A percentile compares a stretch with the other conserved stretches of the same genome.
Evolutionary conservation across 1,140 invertebrate genomes (phyloP).

Genomic region (Acyrthosiphon pisum): DNA sequence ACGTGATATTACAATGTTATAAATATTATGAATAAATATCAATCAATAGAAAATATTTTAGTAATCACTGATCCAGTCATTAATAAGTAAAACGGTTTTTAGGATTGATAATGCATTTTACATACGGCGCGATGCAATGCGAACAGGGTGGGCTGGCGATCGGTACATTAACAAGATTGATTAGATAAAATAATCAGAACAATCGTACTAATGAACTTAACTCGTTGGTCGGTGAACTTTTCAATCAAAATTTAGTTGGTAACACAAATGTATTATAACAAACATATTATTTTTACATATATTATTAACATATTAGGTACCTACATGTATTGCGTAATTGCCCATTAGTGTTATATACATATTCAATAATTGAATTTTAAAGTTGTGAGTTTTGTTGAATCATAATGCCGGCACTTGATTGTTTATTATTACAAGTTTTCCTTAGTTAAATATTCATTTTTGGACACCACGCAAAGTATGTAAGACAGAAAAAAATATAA

Average conservation of each 20-base stretch:
- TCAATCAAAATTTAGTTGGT: constrained; percentile 6
- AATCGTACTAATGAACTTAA: constrained; percentile 40
- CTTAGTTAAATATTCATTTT: neutral
- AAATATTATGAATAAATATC: neutral
- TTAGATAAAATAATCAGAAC: constrained; percentile 35
- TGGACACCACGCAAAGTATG: neutral
- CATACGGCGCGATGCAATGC: constrained; percentile 16
- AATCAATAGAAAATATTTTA: constrained; percentile 15
- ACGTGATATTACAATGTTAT: neutral
- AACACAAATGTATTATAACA: neutral
- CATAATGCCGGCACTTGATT: neutral
- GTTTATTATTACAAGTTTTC: neutral
- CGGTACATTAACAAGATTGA: constrained; percentile 45
- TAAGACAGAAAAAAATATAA: neutral
- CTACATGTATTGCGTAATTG: neutral
- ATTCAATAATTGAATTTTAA: neutral
- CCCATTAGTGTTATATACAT: neutral
- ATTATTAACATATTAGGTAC: neutral
- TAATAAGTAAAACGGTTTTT: constrained; percentile 35
- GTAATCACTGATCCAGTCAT: constrained; percentile 42
- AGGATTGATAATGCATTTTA: constrained; percentile 40
- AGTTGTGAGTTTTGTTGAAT: neutral
- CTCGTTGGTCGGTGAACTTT: constrained; percentile 24
- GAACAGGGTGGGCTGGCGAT: constrained; percentile 50
- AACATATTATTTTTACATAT: neutral